Evolutionary conservation across 2,888 invertebrate genomes (phyloP).

Genomic region (Ganaspis brasiliensis): DNA sequence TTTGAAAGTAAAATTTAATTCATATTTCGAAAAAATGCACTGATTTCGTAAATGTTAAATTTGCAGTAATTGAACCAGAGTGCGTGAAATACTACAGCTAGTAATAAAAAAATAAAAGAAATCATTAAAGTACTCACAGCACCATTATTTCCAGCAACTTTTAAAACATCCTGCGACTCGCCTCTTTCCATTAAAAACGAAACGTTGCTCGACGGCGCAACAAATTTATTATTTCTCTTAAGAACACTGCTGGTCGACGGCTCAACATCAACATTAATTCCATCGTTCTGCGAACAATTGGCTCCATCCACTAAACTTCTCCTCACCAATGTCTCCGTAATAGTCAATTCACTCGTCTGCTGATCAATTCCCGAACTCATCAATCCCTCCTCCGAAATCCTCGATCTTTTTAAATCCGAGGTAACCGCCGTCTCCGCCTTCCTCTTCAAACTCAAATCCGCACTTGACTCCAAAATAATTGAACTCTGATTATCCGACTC

Average conservation of each 20-base stretch:
- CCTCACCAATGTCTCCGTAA: not conserved
- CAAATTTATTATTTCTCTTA: not conserved
- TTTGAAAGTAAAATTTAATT: not conserved
- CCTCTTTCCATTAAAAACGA: conserved; percentile 17
- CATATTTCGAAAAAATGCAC: no score
- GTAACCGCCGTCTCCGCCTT: not conserved
- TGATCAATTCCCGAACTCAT: not conserved
- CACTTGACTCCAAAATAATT: not conserved
- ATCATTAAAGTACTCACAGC: conserved; percentile 23
- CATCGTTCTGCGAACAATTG: not conserved
- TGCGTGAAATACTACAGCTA: conserved; percentile 12
- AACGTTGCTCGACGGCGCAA: not conserved
- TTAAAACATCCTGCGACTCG: conserved; percentile 19
- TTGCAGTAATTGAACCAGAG: not conserved
- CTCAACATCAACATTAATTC: not conserved
- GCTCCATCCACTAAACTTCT: conserved; percentile 3
- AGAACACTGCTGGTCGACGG: conserved; percentile 33
- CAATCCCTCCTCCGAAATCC: not conserved
- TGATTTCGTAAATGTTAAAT: not conserved
- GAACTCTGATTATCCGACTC: not conserved
- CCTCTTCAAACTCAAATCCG: not conserved
- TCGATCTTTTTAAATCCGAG: not conserved
- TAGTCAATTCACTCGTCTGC: not conserved
- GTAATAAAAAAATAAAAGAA: conserved; percentile 17
- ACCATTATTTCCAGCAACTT: conserved; percentile 23